Evolutionary conservation across 2,888 invertebrate species (phyloP).

Genomic region (Fissipunctia ypsillon): DNA sequence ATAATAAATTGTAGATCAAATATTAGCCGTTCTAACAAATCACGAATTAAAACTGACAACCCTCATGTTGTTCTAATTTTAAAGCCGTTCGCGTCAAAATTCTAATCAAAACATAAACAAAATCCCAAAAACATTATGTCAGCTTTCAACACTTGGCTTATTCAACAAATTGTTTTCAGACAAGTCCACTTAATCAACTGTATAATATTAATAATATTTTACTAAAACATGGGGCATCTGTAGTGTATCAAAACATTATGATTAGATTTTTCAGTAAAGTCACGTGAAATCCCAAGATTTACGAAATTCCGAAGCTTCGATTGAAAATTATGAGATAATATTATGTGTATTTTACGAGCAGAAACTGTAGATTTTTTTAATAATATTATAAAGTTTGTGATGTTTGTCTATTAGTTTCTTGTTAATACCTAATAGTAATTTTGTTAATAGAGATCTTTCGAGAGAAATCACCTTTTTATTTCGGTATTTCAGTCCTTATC

Average conservation of each 20-base stretch:
- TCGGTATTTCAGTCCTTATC: not conserved
- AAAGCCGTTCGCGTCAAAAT: not conserved
- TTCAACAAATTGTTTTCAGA: slow-evolving; percentile 16
- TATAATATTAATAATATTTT: slow-evolving; percentile 37
- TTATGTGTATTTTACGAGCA: not conserved
- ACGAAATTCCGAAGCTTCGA: not conserved
- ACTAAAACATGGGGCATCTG: slow-evolving; percentile 33
- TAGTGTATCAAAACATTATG: slow-evolving; percentile 19
- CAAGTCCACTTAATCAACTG: slow-evolving; percentile 18
- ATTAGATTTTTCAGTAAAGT: not conserved
- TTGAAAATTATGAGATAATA: not conserved
- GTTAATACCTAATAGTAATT: not conserved
- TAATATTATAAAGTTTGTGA: not conserved
- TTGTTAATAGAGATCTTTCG: not conserved
- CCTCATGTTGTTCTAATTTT: not conserved
- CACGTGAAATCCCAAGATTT: not conserved
- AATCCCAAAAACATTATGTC: slow-evolving; percentile 9
- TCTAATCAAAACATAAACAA: not conserved
- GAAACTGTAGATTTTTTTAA: not conserved
- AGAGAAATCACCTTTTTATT: not conserved
- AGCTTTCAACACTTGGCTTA: slow-evolving; percentile 22
- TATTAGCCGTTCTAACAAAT: not conserved
- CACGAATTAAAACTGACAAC: not conserved
- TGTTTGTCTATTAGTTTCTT: not conserved
- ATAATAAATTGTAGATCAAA: not conserved